Evolutionary conservation across 1,140 invertebrate genomes (phyloP).

Genomic region (Zaprionus ghesquierei): DNA sequence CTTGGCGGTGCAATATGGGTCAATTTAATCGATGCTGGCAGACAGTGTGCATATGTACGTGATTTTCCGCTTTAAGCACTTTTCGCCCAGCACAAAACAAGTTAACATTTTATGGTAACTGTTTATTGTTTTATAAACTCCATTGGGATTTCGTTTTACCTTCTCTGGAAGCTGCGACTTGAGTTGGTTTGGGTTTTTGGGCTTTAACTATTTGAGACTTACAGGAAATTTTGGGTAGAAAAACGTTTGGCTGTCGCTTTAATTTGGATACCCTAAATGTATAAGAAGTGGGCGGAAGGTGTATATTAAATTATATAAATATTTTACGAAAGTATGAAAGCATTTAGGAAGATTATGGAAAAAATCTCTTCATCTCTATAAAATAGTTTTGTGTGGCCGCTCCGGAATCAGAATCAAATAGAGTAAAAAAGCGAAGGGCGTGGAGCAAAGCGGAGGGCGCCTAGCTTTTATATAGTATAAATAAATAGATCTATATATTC

Average conservation of each 20-base stretch:
- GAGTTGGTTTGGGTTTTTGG: neutral
- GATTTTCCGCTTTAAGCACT: slow-evolving; percentile 31
- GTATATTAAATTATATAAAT: too few relatives aligned
- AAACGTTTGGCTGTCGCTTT: neutral
- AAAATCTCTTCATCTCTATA: too few relatives aligned
- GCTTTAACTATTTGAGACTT: neutral
- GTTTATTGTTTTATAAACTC: slow-evolving; percentile 3
- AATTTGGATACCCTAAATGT: neutral
- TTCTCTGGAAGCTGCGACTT: neutral
- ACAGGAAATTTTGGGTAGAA: neutral
- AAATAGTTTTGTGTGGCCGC: too few relatives aligned
- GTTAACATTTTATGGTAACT: slow-evolving; percentile 8
- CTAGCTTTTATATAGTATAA: too few relatives aligned
- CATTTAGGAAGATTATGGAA: too few relatives aligned
- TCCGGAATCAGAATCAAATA: too few relatives aligned
- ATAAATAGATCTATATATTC: too few relatives aligned
- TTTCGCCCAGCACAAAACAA: neutral
- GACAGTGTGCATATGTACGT: slow-evolving; percentile 52
- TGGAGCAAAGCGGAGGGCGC: too few relatives aligned
- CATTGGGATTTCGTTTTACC: neutral
- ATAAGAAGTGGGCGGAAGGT: too few relatives aligned
- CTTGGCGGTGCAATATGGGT: slow-evolving; percentile 28
- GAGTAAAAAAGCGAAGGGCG: too few relatives aligned
- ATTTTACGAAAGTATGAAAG: too few relatives aligned
- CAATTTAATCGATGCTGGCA: slow-evolving; percentile 41